Base-by-base conservation (phyloP, 2,888 invertebrate genomes). In the Heliconius aoede region DNA sequence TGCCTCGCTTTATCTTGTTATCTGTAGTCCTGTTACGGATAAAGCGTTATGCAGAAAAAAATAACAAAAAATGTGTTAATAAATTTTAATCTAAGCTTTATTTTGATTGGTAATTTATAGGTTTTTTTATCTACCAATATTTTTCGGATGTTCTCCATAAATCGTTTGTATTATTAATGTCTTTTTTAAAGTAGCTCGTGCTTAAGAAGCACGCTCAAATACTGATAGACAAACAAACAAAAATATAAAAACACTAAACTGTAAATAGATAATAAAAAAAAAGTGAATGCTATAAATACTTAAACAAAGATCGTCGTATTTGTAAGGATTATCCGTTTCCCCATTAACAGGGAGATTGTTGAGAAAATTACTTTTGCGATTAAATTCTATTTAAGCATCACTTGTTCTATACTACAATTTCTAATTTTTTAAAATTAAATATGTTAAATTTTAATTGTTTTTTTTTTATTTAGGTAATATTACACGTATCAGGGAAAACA, bases 321-420 rank as follows among this genome's bases (percentile, higher is more conserved):
- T 74, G 62, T 74, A 30, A 62, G 32, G 51, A 74, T 74, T 61
- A 74, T 36, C 30, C 74, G 21, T 61, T 30, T 61, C 9, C 68
- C 61, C 74, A 74, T 74, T 74, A 74, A 69, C 32, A 62, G 24
- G 61, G 69, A 60, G 68, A 62, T 40, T 74, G 40, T 62, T 69
- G 68, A 67, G 68, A 46, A 74, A 62, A 74, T 74, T 62, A 69
- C 74, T 62, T 74, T 61, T 51, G 18, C 51, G 68, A 69, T 74
- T 62, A 69, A 40, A 61, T 32, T 61, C n/a, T 24, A 61, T 11
- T 72, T 32, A 60, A 18, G 15, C 30, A 21, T 60, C 36, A 72
- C 9, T 60, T 40, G 24, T 58, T 32, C 30, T 32, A 24, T 26
- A 24, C 32, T 36, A 60, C 21, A 21, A 3, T 32, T 18, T 72